A percentile compares a stretch with the other conserved stretches of the same genome.
Conservation (phyloP, 2,797 vertebrate species). For the Cyprinella venusta region DNA sequence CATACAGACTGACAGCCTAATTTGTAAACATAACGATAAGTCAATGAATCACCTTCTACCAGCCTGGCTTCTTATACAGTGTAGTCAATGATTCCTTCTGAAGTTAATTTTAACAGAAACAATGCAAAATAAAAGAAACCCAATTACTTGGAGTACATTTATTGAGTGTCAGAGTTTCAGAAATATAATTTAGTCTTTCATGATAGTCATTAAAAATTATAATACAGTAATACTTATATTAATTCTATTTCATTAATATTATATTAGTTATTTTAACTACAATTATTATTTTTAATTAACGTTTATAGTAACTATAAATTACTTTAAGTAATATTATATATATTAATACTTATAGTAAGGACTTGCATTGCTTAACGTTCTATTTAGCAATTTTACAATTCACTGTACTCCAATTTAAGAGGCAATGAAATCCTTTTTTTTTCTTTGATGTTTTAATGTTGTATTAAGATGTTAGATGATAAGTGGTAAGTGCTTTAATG, state of each 20-base stretch:
- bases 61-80: constrained; percentile 1
- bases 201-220: neutral
- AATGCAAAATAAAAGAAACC: neutral
- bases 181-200: neutral
- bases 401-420: neutral
- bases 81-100: constrained; percentile 14
- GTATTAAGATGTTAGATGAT: too few relatives aligned
- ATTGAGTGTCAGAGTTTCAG: neutral
- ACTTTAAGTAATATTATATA: neutral
- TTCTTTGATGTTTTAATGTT: neutral
- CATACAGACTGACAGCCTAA: constrained; percentile 42
- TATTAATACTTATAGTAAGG: neutral
- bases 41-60: constrained; percentile 52
- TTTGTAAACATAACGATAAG: constrained; percentile 56
- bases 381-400: neutral
- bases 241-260: neutral
- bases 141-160: neutral
- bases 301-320: neutral
- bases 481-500: neutral
- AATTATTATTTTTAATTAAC: neutral
- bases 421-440: neutral
- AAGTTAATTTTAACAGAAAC: neutral
- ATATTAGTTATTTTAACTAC: neutral
- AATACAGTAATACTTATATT: too few relatives aligned
- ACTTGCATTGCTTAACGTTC: neutral